Conservation (phyloP, 2,113 vertebrate species). For the Cettia cetti region DNA sequence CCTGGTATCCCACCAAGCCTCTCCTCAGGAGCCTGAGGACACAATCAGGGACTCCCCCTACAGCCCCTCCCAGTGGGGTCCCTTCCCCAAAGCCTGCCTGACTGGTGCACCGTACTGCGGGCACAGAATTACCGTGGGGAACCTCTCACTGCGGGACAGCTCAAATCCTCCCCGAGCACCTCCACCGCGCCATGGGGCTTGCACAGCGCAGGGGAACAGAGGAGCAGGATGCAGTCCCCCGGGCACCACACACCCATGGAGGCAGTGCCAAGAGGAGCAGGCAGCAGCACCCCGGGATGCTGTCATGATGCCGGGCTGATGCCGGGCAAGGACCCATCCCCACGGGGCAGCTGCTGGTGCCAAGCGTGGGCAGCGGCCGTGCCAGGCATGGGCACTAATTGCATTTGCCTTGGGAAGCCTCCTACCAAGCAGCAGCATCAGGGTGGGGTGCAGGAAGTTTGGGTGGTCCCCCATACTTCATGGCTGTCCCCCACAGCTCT, state of each 20-base stretch:
- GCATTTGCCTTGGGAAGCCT: not conserved
- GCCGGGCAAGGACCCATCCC: not conserved
- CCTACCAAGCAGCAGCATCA: not conserved
- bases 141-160: not conserved
- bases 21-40: not conserved
- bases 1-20: not conserved
- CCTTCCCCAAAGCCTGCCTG: not conserved
- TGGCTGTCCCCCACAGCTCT: not conserved
- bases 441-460: not conserved
- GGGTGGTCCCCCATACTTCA: not conserved
- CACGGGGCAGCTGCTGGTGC: not conserved
- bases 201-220: not conserved
- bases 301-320: not conserved
- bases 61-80: not conserved
- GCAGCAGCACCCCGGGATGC: not conserved
- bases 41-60: not conserved
- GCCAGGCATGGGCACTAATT: conserved; percentile 1
- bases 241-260: not conserved
- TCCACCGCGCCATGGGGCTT: accelerated
- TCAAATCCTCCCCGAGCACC: accelerated
- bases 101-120: not conserved
- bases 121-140: not conserved
- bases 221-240: accelerated
- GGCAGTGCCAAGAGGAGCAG: not conserved
- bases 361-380: not conserved